Evolutionary conservation across 1,140 invertebrate species (phyloP).

Genomic region (Eupristina koningsbergeri): DNA sequence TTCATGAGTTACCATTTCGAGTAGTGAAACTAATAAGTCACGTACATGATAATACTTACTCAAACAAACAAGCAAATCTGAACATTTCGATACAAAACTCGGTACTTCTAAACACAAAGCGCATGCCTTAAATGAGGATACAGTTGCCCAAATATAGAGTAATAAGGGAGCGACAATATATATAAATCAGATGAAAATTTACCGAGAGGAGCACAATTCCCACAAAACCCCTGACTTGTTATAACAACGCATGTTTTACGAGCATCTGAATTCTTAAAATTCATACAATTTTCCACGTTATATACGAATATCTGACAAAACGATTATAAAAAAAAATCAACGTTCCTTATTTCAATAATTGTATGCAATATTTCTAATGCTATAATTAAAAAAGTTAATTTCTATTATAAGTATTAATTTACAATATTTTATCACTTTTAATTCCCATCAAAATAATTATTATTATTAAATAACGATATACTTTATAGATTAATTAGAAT

Average conservation of each 20-base stretch:
- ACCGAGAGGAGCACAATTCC: neutral
- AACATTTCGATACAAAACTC: conserved; percentile 1
- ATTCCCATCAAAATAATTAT: too few species aligned
- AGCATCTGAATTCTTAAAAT: conserved; percentile 23
- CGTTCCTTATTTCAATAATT: too few species aligned
- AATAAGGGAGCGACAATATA: neutral
- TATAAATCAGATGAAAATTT: conserved; percentile 23
- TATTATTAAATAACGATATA: too few species aligned
- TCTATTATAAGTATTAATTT: too few species aligned
- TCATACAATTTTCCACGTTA: too few species aligned
- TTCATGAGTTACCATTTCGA: too few species aligned
- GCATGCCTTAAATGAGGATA: conserved; percentile 1
- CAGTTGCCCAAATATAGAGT: conserved; percentile 14
- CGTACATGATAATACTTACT: conserved; percentile 35
- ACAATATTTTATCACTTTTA: too few species aligned
- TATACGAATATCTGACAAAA: too few species aligned
- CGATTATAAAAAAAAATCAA: too few species aligned
- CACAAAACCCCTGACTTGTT: conserved; percentile 31
- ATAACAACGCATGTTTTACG: conserved; percentile 38
- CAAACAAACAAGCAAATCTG: conserved; percentile 20
- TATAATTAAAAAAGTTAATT: too few species aligned
- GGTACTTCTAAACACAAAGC: neutral
- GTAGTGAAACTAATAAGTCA: conserved; percentile 47
- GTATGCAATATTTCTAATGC: too few species aligned
- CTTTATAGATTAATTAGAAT: too few species aligned